Conservation (phyloP, 2,113 vertebrate genomes). For the Corythornis vintsioides region DNA sequence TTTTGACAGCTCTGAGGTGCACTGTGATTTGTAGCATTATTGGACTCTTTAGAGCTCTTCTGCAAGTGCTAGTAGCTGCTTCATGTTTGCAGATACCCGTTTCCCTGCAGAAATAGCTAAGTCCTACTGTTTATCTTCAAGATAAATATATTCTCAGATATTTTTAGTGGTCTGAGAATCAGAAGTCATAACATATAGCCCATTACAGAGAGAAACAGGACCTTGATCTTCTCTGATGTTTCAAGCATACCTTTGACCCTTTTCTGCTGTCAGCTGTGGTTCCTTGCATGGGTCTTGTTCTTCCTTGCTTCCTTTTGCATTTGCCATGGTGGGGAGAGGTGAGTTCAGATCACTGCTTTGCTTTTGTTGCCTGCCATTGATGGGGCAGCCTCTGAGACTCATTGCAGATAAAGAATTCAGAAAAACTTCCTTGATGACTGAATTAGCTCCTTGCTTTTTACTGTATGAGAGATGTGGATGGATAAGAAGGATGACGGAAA, state of each 20-base stretch:
- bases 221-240: background rate
- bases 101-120: background rate
- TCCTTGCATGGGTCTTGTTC: background rate
- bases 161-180: background rate
- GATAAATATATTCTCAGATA: too few relatives aligned
- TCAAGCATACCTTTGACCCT: background rate
- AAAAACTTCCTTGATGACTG: background rate
- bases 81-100: background rate
- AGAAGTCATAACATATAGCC: background rate
- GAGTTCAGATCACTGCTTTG: background rate
- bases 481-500: slow-evolving; percentile 34
- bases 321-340: background rate
- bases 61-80: background rate
- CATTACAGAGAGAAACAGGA: background rate
- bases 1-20: background rate
- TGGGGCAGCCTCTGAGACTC: background rate
- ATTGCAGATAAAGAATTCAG: background rate
- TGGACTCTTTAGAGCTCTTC: background rate
- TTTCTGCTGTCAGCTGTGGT: background rate
- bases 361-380: background rate
- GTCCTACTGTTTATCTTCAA: background rate
- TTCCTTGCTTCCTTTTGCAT: background rate
- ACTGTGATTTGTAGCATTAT: background rate
- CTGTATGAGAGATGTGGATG: background rate
- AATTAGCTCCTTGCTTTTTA: slow-evolving; percentile 22